Evolutionary conservation across 2,888 invertebrate species (phyloP).

Genomic region (Drosophila robusta): DNA sequence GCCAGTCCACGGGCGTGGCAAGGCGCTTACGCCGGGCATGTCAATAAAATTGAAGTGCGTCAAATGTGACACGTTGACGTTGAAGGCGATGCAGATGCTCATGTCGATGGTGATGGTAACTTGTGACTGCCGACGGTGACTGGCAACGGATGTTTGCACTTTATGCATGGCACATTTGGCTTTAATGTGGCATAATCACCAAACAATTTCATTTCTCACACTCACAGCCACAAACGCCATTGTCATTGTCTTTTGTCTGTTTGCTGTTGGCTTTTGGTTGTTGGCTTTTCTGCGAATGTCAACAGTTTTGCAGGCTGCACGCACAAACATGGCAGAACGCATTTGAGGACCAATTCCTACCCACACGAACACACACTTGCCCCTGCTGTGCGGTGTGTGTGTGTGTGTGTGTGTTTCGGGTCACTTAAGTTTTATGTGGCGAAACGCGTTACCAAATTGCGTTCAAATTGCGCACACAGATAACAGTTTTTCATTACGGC

Average conservation of each 20-base stretch:
- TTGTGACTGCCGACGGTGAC: conserved; percentile 32
- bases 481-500: conserved; percentile 80
- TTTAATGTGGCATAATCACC: conserved; percentile 81
- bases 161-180: conserved; percentile 74
- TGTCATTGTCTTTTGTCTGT: conserved; percentile 34
- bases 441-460: conserved; percentile 82
- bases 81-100: conserved; percentile 9
- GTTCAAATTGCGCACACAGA: conserved; percentile 79
- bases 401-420: conserved; percentile 64
- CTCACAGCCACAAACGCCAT: conserved; percentile 41
- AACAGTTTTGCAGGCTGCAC: conserved; percentile 75
- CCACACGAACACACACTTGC: conserved; percentile 4
- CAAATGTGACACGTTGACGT: conserved; percentile 28
- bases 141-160: conserved; percentile 67
- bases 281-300: conserved; percentile 69
- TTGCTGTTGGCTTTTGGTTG: conserved; percentile 37
- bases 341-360: conserved; percentile 10
- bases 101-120: conserved; percentile 12
- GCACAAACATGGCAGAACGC: conserved; percentile 41
- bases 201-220: conserved; percentile 79
- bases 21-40: conserved; percentile 53
- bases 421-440: conserved; percentile 82
- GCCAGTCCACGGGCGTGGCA: conserved; percentile 7
- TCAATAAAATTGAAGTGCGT: conserved; percentile 77
- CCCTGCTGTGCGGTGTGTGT: conserved; percentile 13